Conservation (phyloP, 2,797 vertebrate genomes). For the Dendrocincla tyrannina region DNA sequence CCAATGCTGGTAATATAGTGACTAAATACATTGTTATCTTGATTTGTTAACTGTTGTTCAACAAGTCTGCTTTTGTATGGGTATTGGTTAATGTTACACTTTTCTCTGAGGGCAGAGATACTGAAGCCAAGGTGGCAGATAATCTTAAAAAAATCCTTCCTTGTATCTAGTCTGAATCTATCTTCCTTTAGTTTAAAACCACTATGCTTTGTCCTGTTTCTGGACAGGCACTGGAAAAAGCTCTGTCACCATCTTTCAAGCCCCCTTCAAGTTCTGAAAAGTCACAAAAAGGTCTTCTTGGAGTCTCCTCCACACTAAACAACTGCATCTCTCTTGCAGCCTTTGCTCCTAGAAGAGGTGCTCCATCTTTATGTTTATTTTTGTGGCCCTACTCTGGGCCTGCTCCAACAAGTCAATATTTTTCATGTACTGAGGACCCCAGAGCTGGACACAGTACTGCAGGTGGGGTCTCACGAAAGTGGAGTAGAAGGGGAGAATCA, state of each 20-base stretch:
- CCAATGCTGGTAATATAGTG: not conserved
- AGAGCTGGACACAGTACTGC: not conserved
- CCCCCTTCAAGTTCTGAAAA: not conserved
- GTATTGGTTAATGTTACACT: not conserved
- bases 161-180: not conserved
- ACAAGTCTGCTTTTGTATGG: not conserved
- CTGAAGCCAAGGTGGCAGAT: not conserved
- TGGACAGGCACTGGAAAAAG: not conserved
- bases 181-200: not conserved
- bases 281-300: accelerated
- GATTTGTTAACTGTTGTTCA: not conserved
- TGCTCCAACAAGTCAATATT: accelerated
- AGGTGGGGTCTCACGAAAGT: not conserved
- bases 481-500: not conserved
- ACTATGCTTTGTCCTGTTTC: not conserved
- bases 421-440: accelerated
- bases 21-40: not conserved
- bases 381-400: not conserved
- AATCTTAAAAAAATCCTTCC: not conserved
- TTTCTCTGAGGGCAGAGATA: not conserved
- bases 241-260: accelerated
- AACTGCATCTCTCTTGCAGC: not conserved
- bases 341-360: not conserved
- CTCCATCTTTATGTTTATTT: not conserved
- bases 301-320: not conserved